Base-by-base conservation (phyloP, 2,888 invertebrate species). In the Meteorus colon region DNA sequence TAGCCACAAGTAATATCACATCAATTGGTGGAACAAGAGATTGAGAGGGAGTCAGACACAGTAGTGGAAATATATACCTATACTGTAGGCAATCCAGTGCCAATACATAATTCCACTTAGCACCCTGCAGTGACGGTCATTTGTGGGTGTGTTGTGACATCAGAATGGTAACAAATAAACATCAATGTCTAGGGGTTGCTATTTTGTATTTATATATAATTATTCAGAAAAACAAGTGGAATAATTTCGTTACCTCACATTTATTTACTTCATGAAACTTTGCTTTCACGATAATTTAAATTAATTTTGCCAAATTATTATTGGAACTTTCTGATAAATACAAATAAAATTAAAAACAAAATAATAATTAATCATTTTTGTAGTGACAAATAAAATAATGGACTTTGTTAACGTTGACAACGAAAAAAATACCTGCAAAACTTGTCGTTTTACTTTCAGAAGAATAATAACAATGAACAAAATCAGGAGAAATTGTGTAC, bases 141-240 rank as follows among this genome's bases (percentile, higher is more conserved):
- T 75, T 62, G 76, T 72, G 76, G 76, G 86, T 77, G 68, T 87
- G 85, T 87, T 88, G 86, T 87, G 86, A 88, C 87, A 86, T 82
- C 79, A 77, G 81, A 82, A 82, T 82, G 80, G 84, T 83, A 84
- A 84, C 85, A 87, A 86, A 86, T 84, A 87, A 87, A 87, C 84
- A 86, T 75, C 19, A 59, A 2, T 4, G 41, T 34, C 34, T 8
- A 34, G 12, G 41, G 12, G 12, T 41, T 41, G 8, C 2, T 41
- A 12, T 12, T 5, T 12, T 12, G 59, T 55, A 55, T 55, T 55
- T 55, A 24, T n/a, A 55, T 48, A 60, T 19, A 60, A 60, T 60
- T 24, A 29, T 27, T 60, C 19, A 60, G 27, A 27, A 27, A 60
- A 60, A 60, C 1, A 55, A 19, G 5, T 19, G 5, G 12, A 12